Conservation (phyloP, 1,140 invertebrate species). For the Drosophila quadrilineata region DNA sequence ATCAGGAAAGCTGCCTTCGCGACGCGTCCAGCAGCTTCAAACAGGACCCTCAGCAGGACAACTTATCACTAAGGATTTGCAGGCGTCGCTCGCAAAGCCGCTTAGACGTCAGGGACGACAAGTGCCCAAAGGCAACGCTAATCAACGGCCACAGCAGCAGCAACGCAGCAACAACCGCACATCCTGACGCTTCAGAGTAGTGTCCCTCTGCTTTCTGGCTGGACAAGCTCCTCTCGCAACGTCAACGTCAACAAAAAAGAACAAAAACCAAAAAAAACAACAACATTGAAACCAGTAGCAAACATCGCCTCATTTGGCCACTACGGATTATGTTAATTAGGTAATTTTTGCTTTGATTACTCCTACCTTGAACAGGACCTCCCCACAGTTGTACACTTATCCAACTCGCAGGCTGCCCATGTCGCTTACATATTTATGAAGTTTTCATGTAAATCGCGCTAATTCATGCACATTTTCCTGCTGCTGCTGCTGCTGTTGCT, state of each 20-base stretch:
- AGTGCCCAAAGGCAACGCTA: conserved; percentile 47
- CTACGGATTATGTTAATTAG: conserved; percentile 80
- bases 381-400: not conserved
- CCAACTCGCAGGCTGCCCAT: conserved; percentile 15
- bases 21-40: conserved; percentile 15
- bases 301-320: conserved; percentile 68
- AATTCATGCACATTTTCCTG: conserved; percentile 66
- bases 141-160: conserved; percentile 57
- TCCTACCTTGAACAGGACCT: conserved; percentile 56
- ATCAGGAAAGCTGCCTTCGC: conserved; percentile 46
- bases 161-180: conserved; percentile 4
- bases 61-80: conserved; percentile 72
- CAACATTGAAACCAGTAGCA: conserved; percentile 24
- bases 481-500: conserved; percentile 12
- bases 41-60: conserved; percentile 47
- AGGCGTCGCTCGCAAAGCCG: conserved; percentile 27
- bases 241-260: not conserved
- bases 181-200: not conserved
- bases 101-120: conserved; percentile 36
- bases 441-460: conserved; percentile 72
- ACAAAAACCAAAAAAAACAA: not conserved
- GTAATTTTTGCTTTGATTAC: conserved; percentile 80
- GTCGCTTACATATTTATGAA: conserved; percentile 75
- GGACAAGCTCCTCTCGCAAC: not conserved
- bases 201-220: no score